phyloP scores from a whole-genome alignment of 2,113 vertebrate species.

The Ranitomeya variabilis region DNA sequence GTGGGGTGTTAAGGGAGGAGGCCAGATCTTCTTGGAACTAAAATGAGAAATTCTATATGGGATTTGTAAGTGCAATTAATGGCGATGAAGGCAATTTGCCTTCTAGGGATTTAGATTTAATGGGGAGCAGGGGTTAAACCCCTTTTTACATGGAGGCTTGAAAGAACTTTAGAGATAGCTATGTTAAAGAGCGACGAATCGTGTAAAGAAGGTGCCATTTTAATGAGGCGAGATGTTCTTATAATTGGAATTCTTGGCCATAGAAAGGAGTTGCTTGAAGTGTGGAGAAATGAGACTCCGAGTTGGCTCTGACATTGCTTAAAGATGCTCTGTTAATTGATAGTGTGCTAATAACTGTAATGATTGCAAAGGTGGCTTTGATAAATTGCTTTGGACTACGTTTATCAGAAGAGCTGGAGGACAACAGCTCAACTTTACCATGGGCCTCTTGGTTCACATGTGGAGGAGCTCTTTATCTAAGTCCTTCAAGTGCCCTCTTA shows the following conservation, averaged over 20 bases:
- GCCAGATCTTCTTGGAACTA: conserved; percentile 44
- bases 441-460: background rate
- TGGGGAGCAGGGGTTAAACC: conserved; percentile 39
- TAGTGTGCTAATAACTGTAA: conserved; percentile 5
- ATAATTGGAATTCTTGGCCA: conserved; percentile 24
- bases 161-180: conserved; percentile 25
- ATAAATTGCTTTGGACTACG: background rate
- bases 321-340: background rate
- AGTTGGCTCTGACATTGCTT: background rate
- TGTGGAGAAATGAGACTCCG: background rate
- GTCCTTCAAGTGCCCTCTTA: background rate
- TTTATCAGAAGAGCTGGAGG: background rate
- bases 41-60: conserved; percentile 57
- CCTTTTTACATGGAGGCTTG: conserved; percentile 7
- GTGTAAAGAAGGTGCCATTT: conserved; percentile 43
- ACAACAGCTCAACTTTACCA: background rate
- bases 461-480: background rate
- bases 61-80: conserved; percentile 43
- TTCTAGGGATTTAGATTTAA: conserved; percentile 48
- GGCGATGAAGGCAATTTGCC: conserved; percentile 19
- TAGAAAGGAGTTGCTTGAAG: conserved; percentile 26
- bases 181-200: conserved; percentile 15
- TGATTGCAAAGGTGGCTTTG: background rate
- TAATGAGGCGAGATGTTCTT: conserved; percentile 45
- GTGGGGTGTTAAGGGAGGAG: conserved; percentile 38